Conservation (phyloP, 2,797 vertebrate genomes). For the Schizothorax lantsangensis region DNA sequence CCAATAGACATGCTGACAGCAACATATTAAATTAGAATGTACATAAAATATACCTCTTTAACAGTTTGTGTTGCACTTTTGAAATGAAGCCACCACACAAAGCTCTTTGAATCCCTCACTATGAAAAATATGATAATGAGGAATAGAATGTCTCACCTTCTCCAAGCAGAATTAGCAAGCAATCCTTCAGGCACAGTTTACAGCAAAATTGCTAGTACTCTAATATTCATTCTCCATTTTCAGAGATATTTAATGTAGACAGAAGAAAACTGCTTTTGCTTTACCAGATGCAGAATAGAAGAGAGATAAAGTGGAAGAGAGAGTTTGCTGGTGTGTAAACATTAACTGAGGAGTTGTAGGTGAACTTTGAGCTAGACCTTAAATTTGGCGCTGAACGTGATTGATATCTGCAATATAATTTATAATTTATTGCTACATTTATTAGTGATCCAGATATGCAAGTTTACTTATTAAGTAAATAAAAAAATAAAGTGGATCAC, state of each 20-base stretch:
- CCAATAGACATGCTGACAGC: constrained; percentile 22
- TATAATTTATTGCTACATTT: background rate
- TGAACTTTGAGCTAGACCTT: constrained; percentile 30
- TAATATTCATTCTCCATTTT: constrained; percentile 29
- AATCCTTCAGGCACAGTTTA: constrained; percentile 45
- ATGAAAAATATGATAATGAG: constrained; percentile 44
- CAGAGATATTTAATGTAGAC: constrained; percentile 14
- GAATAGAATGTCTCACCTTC: constrained; percentile 54
- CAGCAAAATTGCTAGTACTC: constrained; percentile 2
- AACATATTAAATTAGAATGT: background rate
- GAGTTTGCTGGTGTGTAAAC: constrained; percentile 13
- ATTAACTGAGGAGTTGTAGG: constrained; percentile 19
- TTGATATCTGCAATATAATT: background rate
- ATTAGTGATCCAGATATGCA: background rate
- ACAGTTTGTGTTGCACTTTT: constrained; percentile 11
- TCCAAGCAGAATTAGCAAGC: constrained; percentile 43
- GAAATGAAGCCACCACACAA: constrained; percentile 3
- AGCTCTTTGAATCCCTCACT: constrained; percentile 31
- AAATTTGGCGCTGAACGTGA: background rate
- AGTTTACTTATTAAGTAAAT: background rate
- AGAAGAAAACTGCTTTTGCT: constrained; percentile 20
- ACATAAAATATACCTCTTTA: constrained; percentile 27
- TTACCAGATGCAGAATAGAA: background rate
- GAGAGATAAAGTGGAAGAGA: constrained; percentile 12
- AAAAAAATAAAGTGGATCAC: background rate